A percentile compares a stretch with the other conserved stretches of the same genome.
These are phyloP conservation scores for Trachelus troglodyta DNA, from an alignment of 2,888 invertebrate species.

Conservation along the genomic window DNA sequence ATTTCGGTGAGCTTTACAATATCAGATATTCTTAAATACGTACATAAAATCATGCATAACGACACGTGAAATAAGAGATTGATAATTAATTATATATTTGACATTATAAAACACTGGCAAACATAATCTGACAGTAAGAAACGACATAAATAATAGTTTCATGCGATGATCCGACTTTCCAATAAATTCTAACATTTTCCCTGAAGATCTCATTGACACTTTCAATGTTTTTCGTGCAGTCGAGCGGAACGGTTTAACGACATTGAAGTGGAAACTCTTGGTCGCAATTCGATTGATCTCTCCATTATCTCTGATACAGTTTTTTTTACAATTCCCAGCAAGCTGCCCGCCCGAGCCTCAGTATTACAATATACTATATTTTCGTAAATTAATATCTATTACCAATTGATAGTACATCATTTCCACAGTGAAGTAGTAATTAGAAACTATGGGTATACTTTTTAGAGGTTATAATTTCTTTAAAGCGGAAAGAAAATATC, in stretches of 20 bases:
- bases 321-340: background rate
- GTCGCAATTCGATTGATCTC: background rate
- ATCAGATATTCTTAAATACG: too few relatives aligned
- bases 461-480: background rate
- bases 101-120: too few relatives aligned
- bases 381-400: background rate
- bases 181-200: too few relatives aligned
- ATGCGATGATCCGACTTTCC: too few relatives aligned
- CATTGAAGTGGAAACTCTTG: background rate
- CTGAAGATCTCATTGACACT: too few relatives aligned
- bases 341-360: background rate
- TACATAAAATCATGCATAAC: too few relatives aligned
- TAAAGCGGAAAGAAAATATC: background rate
- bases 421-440: background rate
- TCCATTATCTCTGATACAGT: background rate
- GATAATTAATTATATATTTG: too few relatives aligned
- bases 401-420: background rate
- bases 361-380: background rate
- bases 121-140: too few relatives aligned
- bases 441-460: background rate
- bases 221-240: background rate
- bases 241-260: background rate
- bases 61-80: too few relatives aligned
- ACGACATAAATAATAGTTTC: too few relatives aligned
- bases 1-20: too few relatives aligned